Conservation (phyloP, 2,888 invertebrate genomes). For the Gortyna flavago region DNA sequence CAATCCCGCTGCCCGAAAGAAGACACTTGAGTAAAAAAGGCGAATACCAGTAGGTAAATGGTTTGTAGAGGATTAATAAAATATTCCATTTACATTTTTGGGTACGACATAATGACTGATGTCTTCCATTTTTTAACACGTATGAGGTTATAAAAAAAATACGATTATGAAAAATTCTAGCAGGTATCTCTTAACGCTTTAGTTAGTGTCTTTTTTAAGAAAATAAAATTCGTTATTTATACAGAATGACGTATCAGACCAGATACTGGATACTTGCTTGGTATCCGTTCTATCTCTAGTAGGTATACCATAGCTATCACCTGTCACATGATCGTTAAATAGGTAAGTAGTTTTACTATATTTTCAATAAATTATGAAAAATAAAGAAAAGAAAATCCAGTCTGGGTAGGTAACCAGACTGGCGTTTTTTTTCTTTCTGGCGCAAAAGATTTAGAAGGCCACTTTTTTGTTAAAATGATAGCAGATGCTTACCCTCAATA, state of each 20-base stretch:
- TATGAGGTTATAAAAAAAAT: background rate
- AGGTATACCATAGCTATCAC: background rate
- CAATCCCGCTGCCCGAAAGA: too few species aligned
- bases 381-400: background rate
- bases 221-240: too few species aligned
- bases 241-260: background rate
- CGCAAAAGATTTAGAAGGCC: background rate
- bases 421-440: background rate
- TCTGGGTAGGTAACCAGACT: background rate
- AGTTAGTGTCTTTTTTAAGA: background rate
- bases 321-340: background rate
- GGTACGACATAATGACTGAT: background rate
- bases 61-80: background rate
- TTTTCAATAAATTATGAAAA: background rate
- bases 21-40: background rate
- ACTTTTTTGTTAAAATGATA: background rate
- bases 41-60: background rate
- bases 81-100: background rate
- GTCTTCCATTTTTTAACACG: background rate
- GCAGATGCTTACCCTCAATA: constrained; percentile 72
- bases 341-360: background rate
- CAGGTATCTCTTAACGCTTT: background rate
- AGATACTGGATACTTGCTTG: background rate
- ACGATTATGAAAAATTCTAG: background rate
- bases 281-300: background rate